Conservation (phyloP, 2,113 vertebrate genomes). For the Thermophis baileyi region DNA sequence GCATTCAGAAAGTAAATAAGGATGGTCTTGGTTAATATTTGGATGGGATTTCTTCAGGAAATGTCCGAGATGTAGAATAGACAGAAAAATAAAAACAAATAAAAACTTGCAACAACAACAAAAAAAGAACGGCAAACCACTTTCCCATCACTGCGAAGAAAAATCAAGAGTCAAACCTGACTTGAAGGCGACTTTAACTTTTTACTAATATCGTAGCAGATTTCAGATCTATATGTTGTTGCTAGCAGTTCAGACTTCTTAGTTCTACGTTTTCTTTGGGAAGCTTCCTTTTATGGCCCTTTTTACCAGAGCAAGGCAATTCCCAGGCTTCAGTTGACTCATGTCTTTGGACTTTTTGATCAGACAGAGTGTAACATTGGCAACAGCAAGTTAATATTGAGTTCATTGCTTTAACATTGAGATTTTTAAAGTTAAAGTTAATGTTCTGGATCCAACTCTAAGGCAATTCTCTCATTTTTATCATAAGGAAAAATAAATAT, state of each 20-base stretch:
- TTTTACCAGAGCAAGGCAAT: not conserved
- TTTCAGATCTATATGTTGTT: not conserved
- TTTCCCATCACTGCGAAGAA: not conserved
- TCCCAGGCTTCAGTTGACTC: constrained; percentile 7
- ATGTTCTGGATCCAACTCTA: not conserved
- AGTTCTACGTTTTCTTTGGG: not conserved
- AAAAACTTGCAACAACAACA: not conserved
- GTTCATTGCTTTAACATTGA: not conserved
- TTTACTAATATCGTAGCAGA: not conserved
- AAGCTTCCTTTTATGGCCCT: not conserved
- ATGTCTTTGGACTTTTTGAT: constrained; percentile 5
- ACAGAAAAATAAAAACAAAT: not conserved
- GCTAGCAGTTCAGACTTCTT: not conserved
- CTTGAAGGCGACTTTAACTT: not conserved
- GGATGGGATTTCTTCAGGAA: not conserved
- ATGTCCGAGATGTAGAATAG: not conserved
- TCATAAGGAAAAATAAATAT: not conserved
- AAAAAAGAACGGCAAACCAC: not conserved
- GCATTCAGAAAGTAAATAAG: not conserved
- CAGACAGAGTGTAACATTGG: not conserved
- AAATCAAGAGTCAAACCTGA: not conserved
- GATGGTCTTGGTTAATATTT: not conserved
- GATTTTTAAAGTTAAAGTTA: not conserved
- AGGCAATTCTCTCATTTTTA: not conserved
- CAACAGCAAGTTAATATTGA: constrained; percentile 7